Evolutionary conservation across 2,888 invertebrate genomes (phyloP), one percentile per base, ranked within the genome.

Genomic region (Cremastinae sp.): DNA sequence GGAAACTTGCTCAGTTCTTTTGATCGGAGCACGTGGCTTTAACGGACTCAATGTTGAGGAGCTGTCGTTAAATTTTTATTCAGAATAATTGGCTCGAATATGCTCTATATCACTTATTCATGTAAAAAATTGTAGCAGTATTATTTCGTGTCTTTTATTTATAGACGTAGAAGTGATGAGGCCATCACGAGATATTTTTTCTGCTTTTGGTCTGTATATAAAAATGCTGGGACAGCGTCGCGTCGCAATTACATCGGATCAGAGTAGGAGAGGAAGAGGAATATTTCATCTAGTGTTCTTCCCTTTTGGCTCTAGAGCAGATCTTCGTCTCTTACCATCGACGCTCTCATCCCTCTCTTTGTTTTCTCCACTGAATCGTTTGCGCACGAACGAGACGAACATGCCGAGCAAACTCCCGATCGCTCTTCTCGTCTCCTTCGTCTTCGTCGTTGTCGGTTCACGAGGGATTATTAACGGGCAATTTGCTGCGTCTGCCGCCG

Each of bases 401-500:
- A 56, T 64, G 39, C 45, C 47, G 22, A 72, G 28, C 43, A 51
- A 72, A 62, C 72, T 76, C 78, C 71, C 76, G 41, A 72, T 71
- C 65, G 55, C 68, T 78, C 72, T 28, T 43, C 64, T 64, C 61
- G 65, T 66, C 62, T 56, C 20, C 51, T 55, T 72, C 59, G 69
- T 64, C 73, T 56, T 66, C 65, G 64, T 73, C 71, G 65, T 43
- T 74, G 71, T 69, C 71, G 80, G 75, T 77, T 78, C 78, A 66
- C 81, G 82, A 81, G 83, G 85, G 87, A 88, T 89, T 89, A 88
- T 88, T 88, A 88, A 88, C 88, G 89, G 87, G 87, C 86, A 88
- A 89, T 89, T 88, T 89, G 87, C 87, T 86, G 87, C 86, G 87
- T 89, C 88, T 88, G 87, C 87, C 86, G 83, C 85, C 85, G 88